Evolutionary conservation across 2,113 vertebrate genomes (phyloP).

Genomic region (Phainopepla nitens): DNA sequence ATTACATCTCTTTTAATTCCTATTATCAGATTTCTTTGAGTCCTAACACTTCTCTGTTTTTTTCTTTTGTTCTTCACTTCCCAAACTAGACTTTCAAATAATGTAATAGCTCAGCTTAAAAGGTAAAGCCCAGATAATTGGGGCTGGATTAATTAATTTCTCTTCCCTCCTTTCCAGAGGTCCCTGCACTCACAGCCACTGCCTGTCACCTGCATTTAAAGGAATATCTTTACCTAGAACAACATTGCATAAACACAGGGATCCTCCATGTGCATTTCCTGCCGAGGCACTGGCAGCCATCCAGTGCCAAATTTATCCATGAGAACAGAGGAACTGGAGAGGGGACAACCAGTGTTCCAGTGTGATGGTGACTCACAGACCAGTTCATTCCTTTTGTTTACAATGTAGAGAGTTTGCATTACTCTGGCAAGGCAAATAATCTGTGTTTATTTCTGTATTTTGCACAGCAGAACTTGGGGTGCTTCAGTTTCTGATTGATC

Average conservation of each 20-base stretch:
- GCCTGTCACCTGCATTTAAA: not conserved
- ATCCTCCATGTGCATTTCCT: not conserved
- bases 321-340: not conserved
- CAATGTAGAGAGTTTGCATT: not conserved
- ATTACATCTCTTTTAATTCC: not conserved
- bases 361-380: accelerated
- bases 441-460: not conserved
- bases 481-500: not conserved
- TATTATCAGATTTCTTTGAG: not conserved
- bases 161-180: not conserved
- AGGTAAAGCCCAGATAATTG: not conserved
- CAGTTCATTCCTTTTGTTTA: not conserved
- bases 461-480: not conserved
- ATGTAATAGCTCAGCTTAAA: not conserved
- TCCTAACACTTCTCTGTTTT: not conserved
- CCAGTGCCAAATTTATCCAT: not conserved
- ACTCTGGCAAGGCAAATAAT: not conserved
- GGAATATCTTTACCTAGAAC: not conserved
- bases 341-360: not conserved
- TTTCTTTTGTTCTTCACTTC: not conserved
- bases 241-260: no score
- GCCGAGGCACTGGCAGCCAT: not conserved
- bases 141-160: not conserved
- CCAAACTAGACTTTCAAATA: not conserved
- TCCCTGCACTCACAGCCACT: not conserved